Percentiles rank a stretch among this genome's conserved stretches.
phyloP scores from a whole-genome alignment of 2,797 vertebrate genomes.

The Acanthurus leucopareius region DNA sequence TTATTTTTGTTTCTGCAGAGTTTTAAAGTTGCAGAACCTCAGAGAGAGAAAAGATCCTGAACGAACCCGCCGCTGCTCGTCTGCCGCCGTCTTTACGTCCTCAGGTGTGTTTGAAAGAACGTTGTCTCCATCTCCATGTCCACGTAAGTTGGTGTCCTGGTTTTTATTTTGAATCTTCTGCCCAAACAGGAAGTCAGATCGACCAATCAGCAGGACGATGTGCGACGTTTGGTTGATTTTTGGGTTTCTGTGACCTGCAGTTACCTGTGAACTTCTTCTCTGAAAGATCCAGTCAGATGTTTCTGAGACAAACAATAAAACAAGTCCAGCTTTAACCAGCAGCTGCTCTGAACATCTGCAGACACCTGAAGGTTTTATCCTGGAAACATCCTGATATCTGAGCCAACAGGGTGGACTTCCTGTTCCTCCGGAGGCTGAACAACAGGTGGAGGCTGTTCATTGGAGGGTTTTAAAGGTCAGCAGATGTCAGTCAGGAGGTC shows the following conservation, averaged over 20 bases:
- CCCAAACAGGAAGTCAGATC: neutral
- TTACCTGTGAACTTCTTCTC: neutral
- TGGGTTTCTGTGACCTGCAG: neutral
- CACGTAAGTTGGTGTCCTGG: neutral
- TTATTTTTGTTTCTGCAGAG: constrained; percentile 3
- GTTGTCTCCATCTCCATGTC: neutral
- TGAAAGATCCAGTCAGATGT: neutral
- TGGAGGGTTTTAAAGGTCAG: constrained; percentile 27
- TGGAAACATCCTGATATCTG: neutral
- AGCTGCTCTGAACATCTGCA: too few relatives aligned
- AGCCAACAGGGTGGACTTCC: neutral
- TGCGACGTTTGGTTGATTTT: neutral
- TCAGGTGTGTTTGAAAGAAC: neutral
- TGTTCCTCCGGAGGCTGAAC: neutral
- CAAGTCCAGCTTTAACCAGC: too few relatives aligned
- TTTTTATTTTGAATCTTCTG: neutral
- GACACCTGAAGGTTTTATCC: too few relatives aligned
- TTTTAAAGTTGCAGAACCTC: neutral
- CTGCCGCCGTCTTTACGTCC: neutral
- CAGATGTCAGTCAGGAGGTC: constrained; percentile 44
- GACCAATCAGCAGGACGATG: neutral
- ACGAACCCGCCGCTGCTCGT: neutral
- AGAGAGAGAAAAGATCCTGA: neutral
- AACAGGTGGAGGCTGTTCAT: neutral
- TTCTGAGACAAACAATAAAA: too few relatives aligned